A percentile compares a stretch with the other conserved stretches of the same genome.
These are phyloP conservation scores for Polydrusus cervinus DNA, from an alignment of 2,888 invertebrate genomes.

Conservation along the genomic window DNA sequence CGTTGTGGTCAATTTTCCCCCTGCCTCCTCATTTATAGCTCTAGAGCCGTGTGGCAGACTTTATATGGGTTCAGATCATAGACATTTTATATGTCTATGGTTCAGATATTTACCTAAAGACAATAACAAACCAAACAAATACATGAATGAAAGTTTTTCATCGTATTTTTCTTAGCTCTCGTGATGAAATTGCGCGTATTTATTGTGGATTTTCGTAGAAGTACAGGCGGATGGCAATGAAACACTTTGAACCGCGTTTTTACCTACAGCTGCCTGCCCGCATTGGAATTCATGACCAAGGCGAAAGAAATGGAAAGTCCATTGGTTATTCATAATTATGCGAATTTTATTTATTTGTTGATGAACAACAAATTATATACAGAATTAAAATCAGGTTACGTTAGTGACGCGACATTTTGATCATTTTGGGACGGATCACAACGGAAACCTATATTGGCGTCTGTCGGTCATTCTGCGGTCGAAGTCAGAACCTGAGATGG, in stretches of 20 bases:
- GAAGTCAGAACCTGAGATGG: too few species aligned
- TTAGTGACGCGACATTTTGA: background rate
- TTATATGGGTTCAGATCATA: too few species aligned
- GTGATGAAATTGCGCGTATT: conserved; percentile 30
- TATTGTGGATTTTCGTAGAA: conserved; percentile 42
- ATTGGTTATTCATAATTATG: conserved; percentile 23
- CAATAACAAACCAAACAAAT: conserved; percentile 7
- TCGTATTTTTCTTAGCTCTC: conserved; percentile 15
- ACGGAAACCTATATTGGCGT: too few species aligned
- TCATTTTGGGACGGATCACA: too few species aligned
- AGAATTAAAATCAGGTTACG: background rate
- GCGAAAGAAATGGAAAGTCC: conserved; percentile 41
- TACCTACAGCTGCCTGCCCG: conserved; percentile 12
- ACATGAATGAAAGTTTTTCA: conserved; percentile 30
- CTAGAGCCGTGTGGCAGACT: too few species aligned
- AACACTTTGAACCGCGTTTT: conserved; percentile 20
- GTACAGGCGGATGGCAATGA: conserved; percentile 30
- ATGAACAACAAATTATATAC: conserved; percentile 1
- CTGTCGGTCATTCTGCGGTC: too few species aligned
- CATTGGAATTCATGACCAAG: conserved; percentile 25
- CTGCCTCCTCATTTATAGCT: too few species aligned
- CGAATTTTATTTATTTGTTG: conserved; percentile 25
- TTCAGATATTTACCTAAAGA: too few species aligned
- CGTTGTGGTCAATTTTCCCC: too few species aligned
- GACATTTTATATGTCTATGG: too few species aligned